Base-by-base conservation (phyloP, 2,113 vertebrate genomes). In the Clinocottus analis region DNA sequence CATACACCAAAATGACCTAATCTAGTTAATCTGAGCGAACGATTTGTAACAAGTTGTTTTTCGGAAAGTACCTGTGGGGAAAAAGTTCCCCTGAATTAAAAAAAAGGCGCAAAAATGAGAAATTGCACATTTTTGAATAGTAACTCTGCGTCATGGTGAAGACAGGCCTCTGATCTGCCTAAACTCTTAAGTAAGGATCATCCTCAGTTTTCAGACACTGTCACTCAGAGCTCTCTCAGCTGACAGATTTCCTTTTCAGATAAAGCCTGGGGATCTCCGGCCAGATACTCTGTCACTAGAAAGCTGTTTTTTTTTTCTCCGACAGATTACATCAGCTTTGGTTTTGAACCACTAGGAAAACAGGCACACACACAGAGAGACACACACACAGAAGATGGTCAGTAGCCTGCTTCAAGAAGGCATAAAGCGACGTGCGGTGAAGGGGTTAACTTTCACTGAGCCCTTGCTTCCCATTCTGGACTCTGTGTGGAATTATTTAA, bases 401-500 rank as follows among this genome's bases (percentile, higher is more conserved):
- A 62, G 72, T 16, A 53, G 33, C 51, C 51, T 29, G 45, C 33
- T 71, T 72, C 85, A 63, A 68, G 62, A 55, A 73, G 64, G 29
- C 63, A 76, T 83, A 73, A 84, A 85, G 58, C 7, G 1, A 62
- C 33, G 58, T 7, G 58, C 79, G 61, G 71, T 6, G 66, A 89
- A 71, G 21, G 85, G 65, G 89, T 88, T 93, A 83, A 85, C 83
- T 85, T 75, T 83, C 61, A 55, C 69, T 66, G 70, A 85, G 85
- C 76, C 51, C 25, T 59, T 16, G 67, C 79, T 83, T 84, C 80
- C 75, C 77, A 62, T 81, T 82, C 11, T 49, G 66, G 81, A 83
- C 84, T 89, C 67, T 79, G 82, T 77, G 80, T 85, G 89, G 88
- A 89, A 92, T 93, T 91, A 94, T 92, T 92, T 81, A 90, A 92